Percentiles rank a stretch among this genome's conserved stretches.
Evolutionary conservation across 2,888 invertebrate species (phyloP).

Genomic region (Lutraria lutraria): DNA sequence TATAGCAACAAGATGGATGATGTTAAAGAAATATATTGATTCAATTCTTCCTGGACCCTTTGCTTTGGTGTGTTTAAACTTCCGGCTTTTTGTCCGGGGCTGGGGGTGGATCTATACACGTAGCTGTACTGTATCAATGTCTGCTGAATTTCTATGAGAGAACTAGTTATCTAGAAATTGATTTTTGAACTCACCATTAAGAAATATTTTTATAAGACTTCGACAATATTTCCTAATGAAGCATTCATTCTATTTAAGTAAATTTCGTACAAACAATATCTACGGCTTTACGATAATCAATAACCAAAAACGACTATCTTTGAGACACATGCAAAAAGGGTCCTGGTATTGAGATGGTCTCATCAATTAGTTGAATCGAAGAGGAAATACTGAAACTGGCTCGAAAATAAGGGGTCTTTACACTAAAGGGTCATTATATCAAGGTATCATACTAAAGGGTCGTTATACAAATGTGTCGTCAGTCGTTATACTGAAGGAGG

Average conservation of each 20-base stretch:
- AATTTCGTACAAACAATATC: neutral
- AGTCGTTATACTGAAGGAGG: no score
- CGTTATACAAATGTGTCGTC: no score
- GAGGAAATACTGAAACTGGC: neutral
- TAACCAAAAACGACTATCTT: neutral
- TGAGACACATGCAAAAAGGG: neutral
- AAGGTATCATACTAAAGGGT: no score
- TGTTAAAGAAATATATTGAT: conserved; percentile 20
- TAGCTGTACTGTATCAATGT: neutral
- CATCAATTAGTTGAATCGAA: neutral
- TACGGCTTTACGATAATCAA: neutral
- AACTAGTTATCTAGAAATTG: neutral
- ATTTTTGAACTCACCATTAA: neutral
- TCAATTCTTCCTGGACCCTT: neutral
- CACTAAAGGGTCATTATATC: no score
- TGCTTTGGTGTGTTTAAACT: conserved; percentile 11
- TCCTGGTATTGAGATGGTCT: neutral
- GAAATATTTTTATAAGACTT: conserved; percentile 6
- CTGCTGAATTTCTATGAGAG: neutral
- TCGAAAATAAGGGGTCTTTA: no score
- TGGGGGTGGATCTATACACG: neutral
- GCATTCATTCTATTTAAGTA: neutral
- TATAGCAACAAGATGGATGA: neutral
- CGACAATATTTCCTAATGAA: neutral
- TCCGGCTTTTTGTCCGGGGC: neutral